Evolutionary conservation across 64 coral and sea anemone genomes (phyloP), one percentile per base, ranked within the genome.

Genomic region (Pocillopora damicornis): DNA sequence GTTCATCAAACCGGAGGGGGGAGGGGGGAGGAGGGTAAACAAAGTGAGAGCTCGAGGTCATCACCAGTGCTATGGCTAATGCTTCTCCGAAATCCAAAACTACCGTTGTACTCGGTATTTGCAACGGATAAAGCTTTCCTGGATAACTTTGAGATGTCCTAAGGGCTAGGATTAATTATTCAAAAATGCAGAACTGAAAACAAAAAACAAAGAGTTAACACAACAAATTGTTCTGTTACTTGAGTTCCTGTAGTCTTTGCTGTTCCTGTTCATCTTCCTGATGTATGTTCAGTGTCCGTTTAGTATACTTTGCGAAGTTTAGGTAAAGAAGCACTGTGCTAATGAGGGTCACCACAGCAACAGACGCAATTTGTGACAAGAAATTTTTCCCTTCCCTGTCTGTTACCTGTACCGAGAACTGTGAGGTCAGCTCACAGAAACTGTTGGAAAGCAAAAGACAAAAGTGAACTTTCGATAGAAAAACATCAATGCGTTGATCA

Each of bases 221-320:
- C 42, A 51, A 51, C 0, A 51, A 51, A 51, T 7, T 51, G 42
- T 51, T 51, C 7, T 51, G 7, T 51, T 76, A 96, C 94, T 90
- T 92, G 22, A 96, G 91, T 60, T 96, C 89, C 83, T 90, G 87
- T 1, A 96, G 90, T 80, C 94, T 90, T 58, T 96, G 71, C 13
- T 80, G 82, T 83, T 88, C 71, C 25, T 96, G 34, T 36, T 82
- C 73, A 64, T 96, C 88, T 18, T 90, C 76, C 15, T 87, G 80
- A 36, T 96, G 94, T 73, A 81, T 87, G 51, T 84, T 14, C 67
- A 96, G 87, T 64, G 94, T 96, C 37, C 63, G 61, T 60, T 93
- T 81, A 20, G 91, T 89, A 79, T 96, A 96, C 15, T 76, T 59
- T 60, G 81, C 87, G 75, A 76, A 96, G 38, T 91, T 96, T 59